Base-by-base conservation (phyloP, 2,113 vertebrate genomes). In the Dunckerocampus dactyliophorus region DNA sequence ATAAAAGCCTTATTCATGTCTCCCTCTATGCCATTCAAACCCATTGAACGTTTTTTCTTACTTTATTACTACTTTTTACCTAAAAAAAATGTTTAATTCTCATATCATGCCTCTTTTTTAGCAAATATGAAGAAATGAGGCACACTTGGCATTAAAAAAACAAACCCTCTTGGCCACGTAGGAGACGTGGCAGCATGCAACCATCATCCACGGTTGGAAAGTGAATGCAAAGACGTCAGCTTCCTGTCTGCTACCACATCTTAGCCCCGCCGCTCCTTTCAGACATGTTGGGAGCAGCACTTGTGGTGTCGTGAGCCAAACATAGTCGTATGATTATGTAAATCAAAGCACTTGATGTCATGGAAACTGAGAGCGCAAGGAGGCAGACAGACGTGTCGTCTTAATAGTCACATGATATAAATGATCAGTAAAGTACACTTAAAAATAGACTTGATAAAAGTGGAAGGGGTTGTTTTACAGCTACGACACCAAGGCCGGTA, bases 341-440 rank as follows among this genome's bases (percentile, higher is more conserved):
- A 15, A 56, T 42, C 34, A 56, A 15, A 21, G 12, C 19, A 19
- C 54, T 56, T 15, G 13, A 43, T 56, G 54, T 56, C 19, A 56
- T 56, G 54, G 54, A 56, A 56, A 56, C 34, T 39, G 34, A 56
- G 54, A 42, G 54, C 21, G 9, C 14, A 56, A 14, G 19, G 54
- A 42, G 54, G 11, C 34, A 42, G 54, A 42, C 34, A 42, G 54
- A 42, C 12, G 34, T 42, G 34, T 56, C 13, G 5, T 56, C 54
- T 14, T 56, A 42, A 42, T 56, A 6, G 54, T 55, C 12, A 1
- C 53, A 14, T 37, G 19, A 42, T 21, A 42, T 56, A 37, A 21
- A 21, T 42, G 1, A 21, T 55, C 34, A 56, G 39, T 2, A 55
- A n/a, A 39, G 31, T 39, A 20, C 37, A 39, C 13, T 55, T 39